Evolutionary conservation across 2,888 invertebrate species (phyloP).

Genomic region (Chalcis sispes): DNA sequence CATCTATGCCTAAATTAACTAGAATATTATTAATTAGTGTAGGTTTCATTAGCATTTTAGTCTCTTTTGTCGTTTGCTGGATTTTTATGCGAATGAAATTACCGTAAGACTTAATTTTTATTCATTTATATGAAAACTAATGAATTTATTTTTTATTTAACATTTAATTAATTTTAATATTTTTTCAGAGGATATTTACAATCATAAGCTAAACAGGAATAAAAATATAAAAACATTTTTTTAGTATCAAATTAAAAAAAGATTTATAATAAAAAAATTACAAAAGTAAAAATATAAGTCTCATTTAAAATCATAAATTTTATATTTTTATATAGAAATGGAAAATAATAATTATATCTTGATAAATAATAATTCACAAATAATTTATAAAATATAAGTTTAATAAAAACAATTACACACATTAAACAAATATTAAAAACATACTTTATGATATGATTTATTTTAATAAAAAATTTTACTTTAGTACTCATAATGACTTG

Average conservation of each 20-base stretch:
- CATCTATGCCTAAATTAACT: constrained; percentile 92
- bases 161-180: constrained; percentile 33
- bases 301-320: constrained; percentile 1
- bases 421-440: too few relatives aligned
- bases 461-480: too few relatives aligned
- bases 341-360: too few relatives aligned
- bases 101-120: constrained; percentile 78
- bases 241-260: not conserved
- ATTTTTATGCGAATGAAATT: constrained; percentile 99
- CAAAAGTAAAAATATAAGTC: not conserved
- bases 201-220: constrained; percentile 63
- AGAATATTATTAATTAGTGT: constrained; percentile 92
- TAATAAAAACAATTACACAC: too few relatives aligned
- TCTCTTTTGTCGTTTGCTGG: constrained; percentile 97
- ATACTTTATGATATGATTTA: too few relatives aligned
- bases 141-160: constrained; percentile 28
- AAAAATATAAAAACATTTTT: constrained; percentile 11
- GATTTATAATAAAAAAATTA: constrained; percentile 11
- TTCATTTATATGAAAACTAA: constrained; percentile 16
- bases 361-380: too few relatives aligned
- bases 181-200: constrained; percentile 74
- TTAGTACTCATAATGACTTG: too few relatives aligned
- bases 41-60: constrained; percentile 93
- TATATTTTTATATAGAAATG: too few relatives aligned
- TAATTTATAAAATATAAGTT: too few relatives aligned